Percentiles rank a stretch among this genome's conserved stretches.
Conservation (phyloP, 2,113 vertebrate genomes). For the Scophthalmus maximus region DNA sequence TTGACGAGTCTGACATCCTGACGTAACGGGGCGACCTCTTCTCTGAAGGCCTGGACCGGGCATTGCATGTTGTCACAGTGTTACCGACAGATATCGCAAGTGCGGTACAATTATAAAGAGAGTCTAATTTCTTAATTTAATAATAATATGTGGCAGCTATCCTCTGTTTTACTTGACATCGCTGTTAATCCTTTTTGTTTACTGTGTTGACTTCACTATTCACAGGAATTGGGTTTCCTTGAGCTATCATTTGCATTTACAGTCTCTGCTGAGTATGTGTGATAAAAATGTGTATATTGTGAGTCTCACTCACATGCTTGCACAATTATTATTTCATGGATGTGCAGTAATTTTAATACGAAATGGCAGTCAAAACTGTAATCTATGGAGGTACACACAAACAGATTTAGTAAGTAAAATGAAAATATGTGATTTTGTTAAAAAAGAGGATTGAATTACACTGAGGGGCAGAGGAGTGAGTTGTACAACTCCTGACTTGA, state of each 20-base stretch:
- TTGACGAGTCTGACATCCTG: constrained; percentile 91
- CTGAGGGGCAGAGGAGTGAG: not conserved
- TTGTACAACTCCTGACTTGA: not conserved
- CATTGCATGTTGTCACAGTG: not conserved
- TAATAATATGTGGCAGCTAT: too few relatives aligned
- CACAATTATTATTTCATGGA: not conserved
- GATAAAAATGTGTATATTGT: too few relatives aligned
- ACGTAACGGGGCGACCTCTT: constrained; percentile 91
- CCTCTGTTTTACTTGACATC: too few relatives aligned
- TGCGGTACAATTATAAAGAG: too few relatives aligned
- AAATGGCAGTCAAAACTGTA: constrained; percentile 1
- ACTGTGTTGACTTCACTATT: constrained; percentile 2
- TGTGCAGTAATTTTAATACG: not conserved
- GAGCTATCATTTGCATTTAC: constrained; percentile 13
- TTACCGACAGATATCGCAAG: not conserved
- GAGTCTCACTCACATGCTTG: not conserved
- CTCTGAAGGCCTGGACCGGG: constrained; percentile 86
- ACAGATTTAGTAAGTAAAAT: not conserved
- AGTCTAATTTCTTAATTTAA: too few relatives aligned
- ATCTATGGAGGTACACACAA: not conserved
- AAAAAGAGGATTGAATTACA: not conserved
- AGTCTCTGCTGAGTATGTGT: too few relatives aligned
- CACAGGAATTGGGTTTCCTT: not conserved
- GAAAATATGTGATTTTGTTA: not conserved
- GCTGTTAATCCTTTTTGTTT: not conserved